Evolutionary conservation across 1,140 invertebrate species (phyloP).

Genomic region (Drosophila sproati): DNA sequence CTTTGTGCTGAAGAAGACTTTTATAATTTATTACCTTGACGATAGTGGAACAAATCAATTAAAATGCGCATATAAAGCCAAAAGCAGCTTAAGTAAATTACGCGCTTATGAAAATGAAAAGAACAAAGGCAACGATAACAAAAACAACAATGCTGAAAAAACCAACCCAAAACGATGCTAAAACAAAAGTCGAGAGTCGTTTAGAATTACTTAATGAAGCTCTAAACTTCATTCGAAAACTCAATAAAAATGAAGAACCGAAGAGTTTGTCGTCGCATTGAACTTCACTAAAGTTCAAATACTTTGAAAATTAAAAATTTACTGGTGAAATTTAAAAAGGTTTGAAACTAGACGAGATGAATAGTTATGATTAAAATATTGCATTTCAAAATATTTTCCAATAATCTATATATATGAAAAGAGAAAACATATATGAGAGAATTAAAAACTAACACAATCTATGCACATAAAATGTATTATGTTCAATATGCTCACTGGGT

Average conservation of each 20-base stretch:
- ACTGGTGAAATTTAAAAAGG: not conserved
- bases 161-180: conserved; percentile 37
- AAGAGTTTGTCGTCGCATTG: not conserved
- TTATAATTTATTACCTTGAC: conserved; percentile 83
- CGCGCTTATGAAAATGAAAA: conserved; percentile 70
- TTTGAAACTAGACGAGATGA: too few species aligned
- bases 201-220: conserved; percentile 74
- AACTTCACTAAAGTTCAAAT: conserved; percentile 2
- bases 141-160: conserved; percentile 8
- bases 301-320: conserved; percentile 7
- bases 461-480: too few species aligned
- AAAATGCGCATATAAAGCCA: conserved; percentile 82
- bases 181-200: conserved; percentile 61
- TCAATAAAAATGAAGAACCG: conserved; percentile 29
- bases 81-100: conserved; percentile 83
- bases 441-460: too few species aligned
- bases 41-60: conserved; percentile 84
- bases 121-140: conserved; percentile 24
- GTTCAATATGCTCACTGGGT: too few species aligned
- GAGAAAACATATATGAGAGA: too few species aligned
- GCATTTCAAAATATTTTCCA: too few species aligned
- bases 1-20: conserved; percentile 45
- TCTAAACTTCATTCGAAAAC: conserved; percentile 61
- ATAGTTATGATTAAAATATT: too few species aligned
- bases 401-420: too few species aligned